phyloP scores from a whole-genome alignment of 2,113 vertebrate genomes.

The Tretioscincus oriximinensis region DNA sequence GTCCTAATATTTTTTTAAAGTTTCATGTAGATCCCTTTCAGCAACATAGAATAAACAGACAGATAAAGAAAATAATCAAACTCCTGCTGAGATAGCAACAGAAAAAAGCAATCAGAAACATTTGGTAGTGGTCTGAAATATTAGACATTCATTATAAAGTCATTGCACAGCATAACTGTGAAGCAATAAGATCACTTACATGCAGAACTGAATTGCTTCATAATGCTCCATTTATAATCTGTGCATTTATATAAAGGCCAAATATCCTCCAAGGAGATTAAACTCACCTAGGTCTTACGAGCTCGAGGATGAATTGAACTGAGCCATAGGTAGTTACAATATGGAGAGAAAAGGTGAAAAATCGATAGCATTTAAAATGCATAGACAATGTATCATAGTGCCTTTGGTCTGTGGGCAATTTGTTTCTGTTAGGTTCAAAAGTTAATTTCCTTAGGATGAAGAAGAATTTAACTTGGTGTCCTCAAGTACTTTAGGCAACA shows the following conservation, averaged over 20 bases:
- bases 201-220: conserved; percentile 45
- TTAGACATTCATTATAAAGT: conserved; percentile 51
- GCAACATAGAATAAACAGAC: conserved; percentile 46
- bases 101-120: conserved; percentile 43
- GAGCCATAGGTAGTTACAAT: background rate
- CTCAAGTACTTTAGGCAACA: background rate
- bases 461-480: background rate
- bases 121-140: conserved; percentile 46
- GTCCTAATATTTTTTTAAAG: conserved; percentile 37
- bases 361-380: background rate
- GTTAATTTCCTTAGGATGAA: background rate
- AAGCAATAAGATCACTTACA: conserved; percentile 39
- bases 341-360: conserved; percentile 1
- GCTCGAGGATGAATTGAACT: conserved; percentile 16
- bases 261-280: conserved; percentile 45
- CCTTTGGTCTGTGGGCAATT: background rate
- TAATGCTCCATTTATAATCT: conserved; percentile 48
- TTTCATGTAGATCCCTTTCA: conserved; percentile 34
- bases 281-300: conserved; percentile 13
- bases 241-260: conserved; percentile 31
- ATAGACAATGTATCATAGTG: rapidly evolving
- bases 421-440: conserved; percentile 15
- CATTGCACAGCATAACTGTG: conserved; percentile 31
- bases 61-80: conserved; percentile 59
- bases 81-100: conserved; percentile 23